Base-by-base conservation (phyloP, 2,113 vertebrate genomes). In the Alces alces region DNA sequence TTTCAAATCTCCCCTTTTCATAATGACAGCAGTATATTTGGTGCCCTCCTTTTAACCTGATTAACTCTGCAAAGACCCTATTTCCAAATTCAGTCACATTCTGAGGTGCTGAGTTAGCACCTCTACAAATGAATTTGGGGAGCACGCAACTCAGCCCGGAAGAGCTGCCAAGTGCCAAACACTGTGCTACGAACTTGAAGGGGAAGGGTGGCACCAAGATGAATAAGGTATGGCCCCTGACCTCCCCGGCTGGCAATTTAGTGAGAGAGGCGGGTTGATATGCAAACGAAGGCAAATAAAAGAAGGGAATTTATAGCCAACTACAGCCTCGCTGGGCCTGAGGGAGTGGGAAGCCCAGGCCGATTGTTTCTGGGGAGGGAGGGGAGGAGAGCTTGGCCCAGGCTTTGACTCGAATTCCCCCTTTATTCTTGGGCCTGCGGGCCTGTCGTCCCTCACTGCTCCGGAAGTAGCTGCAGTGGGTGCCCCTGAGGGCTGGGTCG, bases 261-360 rank as follows among this genome's bases (percentile, higher is more conserved):
- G 57, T 55, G 96, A 95, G 80, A 45, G 78, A 88, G 86, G 61
- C 43, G 15, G 82, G 47, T 25, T 39, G 23, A 39, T n/a, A 39
- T 50, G 28, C 45, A 86, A 73, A 86, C 10, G 30, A 95, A 12
- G 83, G 50, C 7, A 93, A 95, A 80, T 91, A 73, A 66, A 78
- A 78, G 55, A 57, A 64, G 36, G 43, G 55, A 52, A 60, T 93
- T 80, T 58, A 66, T 15, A 90, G 39, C 55, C 61, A 58, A 43
- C 4, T 13, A n/a, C 36, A n/a, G 55, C 23, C 21, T 12, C 30
- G 25, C 4, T 78, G 97, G 85, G 30, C 64, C 43, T 25, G 15
- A 70, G 66, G 52, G 39, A 33, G n/a, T 7, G 55, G 91, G 84
- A 57, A 70, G 52, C 30, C 5, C 27, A 13, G 16, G 19, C 21